Base-by-base conservation (phyloP, 2,797 vertebrate genomes). In the Falco concolor region DNA sequence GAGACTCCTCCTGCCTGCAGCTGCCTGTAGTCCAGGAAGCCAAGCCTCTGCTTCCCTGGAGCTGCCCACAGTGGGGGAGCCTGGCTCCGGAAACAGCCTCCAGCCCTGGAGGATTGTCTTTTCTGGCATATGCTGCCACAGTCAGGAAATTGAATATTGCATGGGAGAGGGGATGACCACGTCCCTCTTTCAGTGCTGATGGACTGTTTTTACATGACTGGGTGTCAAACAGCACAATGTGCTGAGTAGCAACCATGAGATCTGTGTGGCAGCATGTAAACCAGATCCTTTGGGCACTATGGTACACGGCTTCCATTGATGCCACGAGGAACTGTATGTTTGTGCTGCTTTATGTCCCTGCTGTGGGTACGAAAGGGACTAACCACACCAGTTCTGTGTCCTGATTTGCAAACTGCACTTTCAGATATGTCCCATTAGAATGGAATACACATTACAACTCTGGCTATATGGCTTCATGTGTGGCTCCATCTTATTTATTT, bases 401-500 rank as follows among this genome's bases (percentile, higher is more conserved):
- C 28, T 53, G 38, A 27, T 30, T 77, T 77, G 22, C 68, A 88
- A 30, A 61, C 24, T 45, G 40, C 5, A 6, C 63, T 68, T 68
- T 42, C 69, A 82, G 45, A 3, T 47, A 11, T 11, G 25, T 86
- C 57, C 69, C 36, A 10, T 59, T 76, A 53, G 63, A 65, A 76
- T 19, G 49, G 67, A 67, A 45, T 9, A 69, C 36, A 57, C 3
- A 1, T 87, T 77, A 64, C 36, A 84, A 32, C 44, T 94, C 78
- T 78, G 70, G 36, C 74, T 84, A 22, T 42, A 5, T 9, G 36
- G 64, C 70, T 93, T 82, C 83, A 70, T 74, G 60, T 67, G 81
- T 90, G 95, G 92, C 95, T 94, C 78, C 68, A 36, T 27, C 57
- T 64, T 93, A 60, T 77, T 94, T 96, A n/a, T 79, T 91, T 88